Base-by-base conservation (phyloP, 2,888 invertebrate species). In the Macrophya alboannulata region DNA sequence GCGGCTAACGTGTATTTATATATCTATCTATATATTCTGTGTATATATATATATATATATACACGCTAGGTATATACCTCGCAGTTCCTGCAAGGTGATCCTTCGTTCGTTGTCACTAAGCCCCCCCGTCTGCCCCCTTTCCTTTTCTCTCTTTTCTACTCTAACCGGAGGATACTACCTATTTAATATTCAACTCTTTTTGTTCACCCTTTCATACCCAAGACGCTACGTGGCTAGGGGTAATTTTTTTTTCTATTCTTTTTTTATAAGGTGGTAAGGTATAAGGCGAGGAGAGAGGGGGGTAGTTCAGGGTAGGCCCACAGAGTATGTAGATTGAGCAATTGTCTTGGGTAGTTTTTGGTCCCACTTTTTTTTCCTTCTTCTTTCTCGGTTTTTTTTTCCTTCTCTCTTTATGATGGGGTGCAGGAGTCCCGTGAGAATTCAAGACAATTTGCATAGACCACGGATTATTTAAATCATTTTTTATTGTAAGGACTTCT, bases 391-490 rank as follows among this genome's bases (percentile, higher is more conserved):
- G 3, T 43, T 12, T 48, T 48, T 55, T 77, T 43, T 10, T 25
- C 51, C 9, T 43, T 21, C 43, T 43, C 25, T 83, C 37, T 65
- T 51, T 51, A 81, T 62, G 40, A 43, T 81, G 81, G 81, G 81
- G 84, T 77, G 86, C 21, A 25, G 62, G 12, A 68, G 68, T 88
- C 86, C 89, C 92, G 92, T 92, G 92, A 93, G 93, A 93, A 92
- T 92, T 90, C 91, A 88, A 87, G 45, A 65, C 51, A 90, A 93
- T 93, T 92, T 92, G 92, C 92, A 91, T 92, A 89, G 9, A 65
- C 89, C 91, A 90, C 90, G 92, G 93, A 93, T 93, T 93, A 93
- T 93, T 93, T 92, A 93, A 93, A 93, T 93, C 90, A 91, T 91
- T 91, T 90, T 91, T 91, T 91, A 91, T 91, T 91, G 90, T 91